These are phyloP conservation scores for Onychomys torridus DNA, from an alignment of 2,797 vertebrate genomes.

Conservation along the genomic window DNA sequence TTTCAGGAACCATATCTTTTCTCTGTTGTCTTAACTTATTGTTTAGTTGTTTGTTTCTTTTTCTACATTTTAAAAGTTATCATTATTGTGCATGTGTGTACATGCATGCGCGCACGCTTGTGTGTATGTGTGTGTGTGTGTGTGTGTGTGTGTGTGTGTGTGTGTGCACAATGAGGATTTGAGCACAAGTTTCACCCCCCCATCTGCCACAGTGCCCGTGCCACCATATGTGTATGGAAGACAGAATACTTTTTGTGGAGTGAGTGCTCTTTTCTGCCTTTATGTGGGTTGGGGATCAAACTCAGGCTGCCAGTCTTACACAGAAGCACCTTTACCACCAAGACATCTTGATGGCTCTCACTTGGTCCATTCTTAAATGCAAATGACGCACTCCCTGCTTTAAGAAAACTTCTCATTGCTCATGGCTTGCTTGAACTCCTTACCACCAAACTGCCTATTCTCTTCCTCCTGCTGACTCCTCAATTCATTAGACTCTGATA, in stretches of 20 bases:
- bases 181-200: neutral
- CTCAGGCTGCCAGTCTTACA: neutral
- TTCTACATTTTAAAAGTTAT: neutral
- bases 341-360: neutral
- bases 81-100: neutral
- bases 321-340: neutral
- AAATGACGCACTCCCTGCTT: neutral
- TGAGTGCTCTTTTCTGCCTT: neutral
- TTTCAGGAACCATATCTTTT: neutral
- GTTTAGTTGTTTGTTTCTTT: neutral
- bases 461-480: neutral
- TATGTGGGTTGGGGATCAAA: neutral
- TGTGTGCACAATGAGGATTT: no score
- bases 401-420: neutral
- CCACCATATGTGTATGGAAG: neutral
- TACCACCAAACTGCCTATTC: neutral
- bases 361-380: neutral
- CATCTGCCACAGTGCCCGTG: neutral
- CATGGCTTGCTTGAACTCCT: neutral
- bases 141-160: neutral
- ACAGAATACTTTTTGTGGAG: neutral
- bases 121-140: neutral
- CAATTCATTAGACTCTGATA: neutral
- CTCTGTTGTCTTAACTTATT: neutral
- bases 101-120: fast-evolving